Evolutionary conservation across 92 coral and sea anemone genomes (phyloP).

Genomic region (Pocillopora grandis): DNA sequence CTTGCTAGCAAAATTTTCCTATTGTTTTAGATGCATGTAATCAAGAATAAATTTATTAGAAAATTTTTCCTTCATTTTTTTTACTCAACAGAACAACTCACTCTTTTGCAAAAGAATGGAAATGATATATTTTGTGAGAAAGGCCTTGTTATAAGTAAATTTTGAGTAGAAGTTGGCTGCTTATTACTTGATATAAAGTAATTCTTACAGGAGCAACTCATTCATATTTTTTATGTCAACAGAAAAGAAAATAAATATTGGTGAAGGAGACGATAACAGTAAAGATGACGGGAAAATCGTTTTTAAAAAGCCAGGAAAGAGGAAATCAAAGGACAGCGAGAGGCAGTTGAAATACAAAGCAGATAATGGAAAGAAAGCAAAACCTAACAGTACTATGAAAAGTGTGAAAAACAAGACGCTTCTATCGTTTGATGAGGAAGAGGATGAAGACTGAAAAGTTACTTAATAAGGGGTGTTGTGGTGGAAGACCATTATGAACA

Average conservation of each 20-base stretch:
- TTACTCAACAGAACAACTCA: too few species aligned
- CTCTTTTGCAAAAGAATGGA: neutral
- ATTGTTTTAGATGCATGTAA: too few species aligned
- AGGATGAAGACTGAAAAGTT: constrained; percentile 52
- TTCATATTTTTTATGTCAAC: neutral
- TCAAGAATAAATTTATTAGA: too few species aligned
- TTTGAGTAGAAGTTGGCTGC: neutral
- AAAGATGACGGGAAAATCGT: constrained; percentile 76
- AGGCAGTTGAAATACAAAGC: constrained; percentile 42
- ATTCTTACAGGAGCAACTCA: neutral
- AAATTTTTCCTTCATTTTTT: too few species aligned
- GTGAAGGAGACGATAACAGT: neutral
- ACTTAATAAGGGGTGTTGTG: neutral
- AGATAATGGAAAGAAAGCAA: constrained; percentile 64
- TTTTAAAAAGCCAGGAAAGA: constrained; percentile 88
- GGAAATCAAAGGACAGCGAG: constrained; percentile 62
- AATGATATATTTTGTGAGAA: neutral
- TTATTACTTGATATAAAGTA: neutral
- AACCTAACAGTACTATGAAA: constrained; percentile 65
- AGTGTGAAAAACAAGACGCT: constrained; percentile 78
- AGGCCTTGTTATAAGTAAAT: too few species aligned
- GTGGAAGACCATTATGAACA: neutral
- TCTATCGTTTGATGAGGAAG: constrained; percentile 90
- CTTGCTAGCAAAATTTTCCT: too few species aligned
- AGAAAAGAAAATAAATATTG: constrained; percentile 9